Evolutionary conservation across 2,888 invertebrate species (phyloP).

Genomic region (Leptothorax acervorum): DNA sequence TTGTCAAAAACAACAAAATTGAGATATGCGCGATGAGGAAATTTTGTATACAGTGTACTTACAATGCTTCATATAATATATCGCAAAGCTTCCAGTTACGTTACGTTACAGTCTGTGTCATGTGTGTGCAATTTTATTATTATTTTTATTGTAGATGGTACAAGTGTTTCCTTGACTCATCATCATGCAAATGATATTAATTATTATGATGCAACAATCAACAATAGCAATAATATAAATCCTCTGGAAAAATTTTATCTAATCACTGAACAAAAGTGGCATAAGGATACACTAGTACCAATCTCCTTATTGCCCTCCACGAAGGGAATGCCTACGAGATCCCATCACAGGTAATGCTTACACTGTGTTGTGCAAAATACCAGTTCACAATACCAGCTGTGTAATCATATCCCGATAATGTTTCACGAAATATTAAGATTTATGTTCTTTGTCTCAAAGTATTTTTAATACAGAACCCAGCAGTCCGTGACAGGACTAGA

Average conservation of each 20-base stretch:
- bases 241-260: constrained; percentile 79
- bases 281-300: constrained; percentile 79
- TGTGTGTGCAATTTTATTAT: constrained; percentile 21
- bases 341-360: constrained; percentile 81
- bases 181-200: constrained; percentile 76
- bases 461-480: constrained; percentile 78
- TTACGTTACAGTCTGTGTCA: constrained; percentile 72
- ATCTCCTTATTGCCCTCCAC: constrained; percentile 80
- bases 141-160: constrained; percentile 74
- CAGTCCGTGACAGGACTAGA: constrained; percentile 85
- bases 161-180: constrained; percentile 75
- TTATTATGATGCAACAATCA: constrained; percentile 71
- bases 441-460: constrained; percentile 28
- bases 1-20: not conserved
- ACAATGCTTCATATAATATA: not conserved
- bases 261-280: constrained; percentile 81
- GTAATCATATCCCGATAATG: not conserved
- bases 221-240: constrained; percentile 74
- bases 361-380: not conserved
- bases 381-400: not conserved
- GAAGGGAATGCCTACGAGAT: constrained; percentile 84
- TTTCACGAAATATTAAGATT: constrained; percentile 14
- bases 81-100: constrained; percentile 42
- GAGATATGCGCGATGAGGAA: not conserved
- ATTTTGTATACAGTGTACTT: not conserved